Evolutionary conservation across 2,113 vertebrate genomes (phyloP).

Genomic region (Epinephelus cyanopodus): DNA sequence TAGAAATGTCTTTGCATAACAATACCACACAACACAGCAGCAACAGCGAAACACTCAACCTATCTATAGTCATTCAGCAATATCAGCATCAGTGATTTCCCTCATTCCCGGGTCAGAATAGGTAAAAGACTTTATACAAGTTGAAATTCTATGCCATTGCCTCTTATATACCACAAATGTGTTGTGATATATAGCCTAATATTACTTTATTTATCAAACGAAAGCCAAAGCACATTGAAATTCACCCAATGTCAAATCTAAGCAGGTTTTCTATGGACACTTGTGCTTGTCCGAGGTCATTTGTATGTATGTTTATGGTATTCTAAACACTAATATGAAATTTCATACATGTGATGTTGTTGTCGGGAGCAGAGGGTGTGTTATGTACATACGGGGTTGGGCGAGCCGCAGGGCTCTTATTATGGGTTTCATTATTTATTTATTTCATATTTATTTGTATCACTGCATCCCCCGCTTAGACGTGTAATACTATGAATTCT

Average conservation of each 20-base stretch:
- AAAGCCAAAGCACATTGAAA: slow-evolving; percentile 85
- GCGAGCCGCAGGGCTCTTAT: slow-evolving; percentile 56
- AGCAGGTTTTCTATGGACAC: slow-evolving; percentile 78
- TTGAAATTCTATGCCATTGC: slow-evolving; percentile 80
- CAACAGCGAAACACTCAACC: slow-evolving; percentile 62
- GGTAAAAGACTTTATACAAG: slow-evolving; percentile 76
- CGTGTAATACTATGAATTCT: slow-evolving; percentile 64
- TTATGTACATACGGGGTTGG: slow-evolving; percentile 76
- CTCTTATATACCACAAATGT: slow-evolving; percentile 79
- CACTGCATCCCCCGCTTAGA: slow-evolving; percentile 66
- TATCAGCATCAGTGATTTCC: slow-evolving; percentile 69
- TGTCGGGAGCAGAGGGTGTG: slow-evolving; percentile 59
- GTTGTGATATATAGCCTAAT: slow-evolving; percentile 80
- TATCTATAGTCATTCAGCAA: slow-evolving; percentile 76
- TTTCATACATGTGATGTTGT: slow-evolving; percentile 75
- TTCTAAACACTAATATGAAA: slow-evolving; percentile 80
- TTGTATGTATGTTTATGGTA: slow-evolving; percentile 78
- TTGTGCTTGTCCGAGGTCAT: slow-evolving; percentile 77
- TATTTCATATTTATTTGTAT: slow-evolving; percentile 85
- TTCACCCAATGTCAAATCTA: slow-evolving; percentile 81
- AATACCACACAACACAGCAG: slow-evolving; percentile 73
- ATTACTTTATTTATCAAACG: slow-evolving; percentile 82
- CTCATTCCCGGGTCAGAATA: slow-evolving; percentile 67
- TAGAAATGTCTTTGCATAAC: slow-evolving; percentile 69
- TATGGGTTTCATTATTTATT: slow-evolving; percentile 80